phyloP scores from a whole-genome alignment of 2,888 invertebrate genomes.

The Junonia oenone region DNA sequence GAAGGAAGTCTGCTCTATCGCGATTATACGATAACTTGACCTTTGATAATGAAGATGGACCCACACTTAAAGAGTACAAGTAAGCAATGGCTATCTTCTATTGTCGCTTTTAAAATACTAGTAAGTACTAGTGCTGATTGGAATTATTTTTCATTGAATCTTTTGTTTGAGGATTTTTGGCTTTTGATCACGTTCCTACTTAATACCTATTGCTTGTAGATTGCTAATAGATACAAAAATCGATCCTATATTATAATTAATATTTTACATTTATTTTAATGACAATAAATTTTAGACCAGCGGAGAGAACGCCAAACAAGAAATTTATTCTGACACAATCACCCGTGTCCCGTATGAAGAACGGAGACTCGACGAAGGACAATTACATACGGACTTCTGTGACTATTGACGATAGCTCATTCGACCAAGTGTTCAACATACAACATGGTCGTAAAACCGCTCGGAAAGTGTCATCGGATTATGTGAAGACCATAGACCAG shows the following conservation, averaged over 20 bases:
- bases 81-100: too few species aligned
- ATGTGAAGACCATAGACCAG: conserved; percentile 54
- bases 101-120: too few species aligned
- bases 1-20: conserved; percentile 43
- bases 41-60: conserved; percentile 34
- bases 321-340: conserved; percentile 44
- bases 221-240: too few species aligned
- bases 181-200: too few species aligned
- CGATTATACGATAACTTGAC: conserved; percentile 45
- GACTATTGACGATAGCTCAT: conserved; percentile 34
- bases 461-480: conserved; percentile 61
- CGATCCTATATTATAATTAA: too few species aligned
- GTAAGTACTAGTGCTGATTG: too few species aligned
- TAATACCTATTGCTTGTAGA: too few species aligned
- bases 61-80: conserved; percentile 58
- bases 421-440: conserved; percentile 45
- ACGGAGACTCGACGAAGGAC: conserved; percentile 35
- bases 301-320: conserved; percentile 29
- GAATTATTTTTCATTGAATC: too few species aligned
- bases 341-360: conserved; percentile 33
- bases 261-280: background rate
- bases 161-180: too few species aligned
- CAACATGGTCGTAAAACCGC: conserved; percentile 50
- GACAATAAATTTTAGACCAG: conserved; percentile 38
- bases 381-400: conserved; percentile 36